Percentiles rank a stretch among this genome's conserved stretches.
These are phyloP conservation scores for Conomelus anceps DNA, from an alignment of 2,888 invertebrate genomes.

Conservation along the genomic window DNA sequence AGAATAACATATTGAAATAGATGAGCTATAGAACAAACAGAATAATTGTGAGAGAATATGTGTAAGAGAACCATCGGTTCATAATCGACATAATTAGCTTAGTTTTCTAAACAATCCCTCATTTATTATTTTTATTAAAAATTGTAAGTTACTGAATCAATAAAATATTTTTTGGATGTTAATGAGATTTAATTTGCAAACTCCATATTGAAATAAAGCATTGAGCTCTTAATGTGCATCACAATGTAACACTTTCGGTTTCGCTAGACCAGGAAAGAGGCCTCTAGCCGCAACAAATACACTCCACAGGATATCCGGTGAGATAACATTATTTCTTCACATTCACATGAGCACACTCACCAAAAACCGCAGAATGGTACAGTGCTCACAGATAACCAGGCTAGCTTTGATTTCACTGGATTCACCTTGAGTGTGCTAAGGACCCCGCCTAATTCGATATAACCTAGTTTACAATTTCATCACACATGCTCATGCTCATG, in stretches of 20 bases:
- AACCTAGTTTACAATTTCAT: not conserved
- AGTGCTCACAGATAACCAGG: not conserved
- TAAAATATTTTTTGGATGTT: not conserved
- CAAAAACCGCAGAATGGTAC: not conserved
- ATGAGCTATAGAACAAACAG: no score
- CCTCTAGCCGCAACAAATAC: not conserved
- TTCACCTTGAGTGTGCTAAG: not conserved
- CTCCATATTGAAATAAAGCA: not conserved
- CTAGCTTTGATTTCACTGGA: not conserved
- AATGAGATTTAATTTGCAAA: not conserved
- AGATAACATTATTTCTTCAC: not conserved
- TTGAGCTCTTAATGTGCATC: not conserved
- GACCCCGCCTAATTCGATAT: not conserved
- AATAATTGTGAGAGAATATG: no score
- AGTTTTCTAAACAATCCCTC: no score
- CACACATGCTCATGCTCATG: not conserved
- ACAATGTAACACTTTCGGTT: not conserved
- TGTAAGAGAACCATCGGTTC: no score
- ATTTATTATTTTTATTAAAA: no score
- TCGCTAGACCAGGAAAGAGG: not conserved
- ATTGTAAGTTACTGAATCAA: no score
- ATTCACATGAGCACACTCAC: not conserved
- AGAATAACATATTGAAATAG: no score
- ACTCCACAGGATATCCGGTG: not conserved
- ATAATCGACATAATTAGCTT: no score